Evolutionary conservation across 64 coral and sea anemone genomes (phyloP).

Genomic region (Pocillopora damicornis): DNA sequence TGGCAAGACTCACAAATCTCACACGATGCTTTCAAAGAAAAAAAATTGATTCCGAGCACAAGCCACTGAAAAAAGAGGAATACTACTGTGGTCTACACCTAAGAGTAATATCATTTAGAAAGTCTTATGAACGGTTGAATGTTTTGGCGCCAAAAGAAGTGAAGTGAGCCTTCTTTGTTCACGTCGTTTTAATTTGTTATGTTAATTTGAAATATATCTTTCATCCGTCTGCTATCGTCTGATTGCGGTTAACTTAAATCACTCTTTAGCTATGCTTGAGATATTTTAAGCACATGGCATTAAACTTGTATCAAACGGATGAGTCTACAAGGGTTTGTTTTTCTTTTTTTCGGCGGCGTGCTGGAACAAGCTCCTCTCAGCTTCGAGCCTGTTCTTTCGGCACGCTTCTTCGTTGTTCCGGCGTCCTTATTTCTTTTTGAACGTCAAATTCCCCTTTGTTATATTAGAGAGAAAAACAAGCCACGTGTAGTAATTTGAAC

Average conservation of each 20-base stretch:
- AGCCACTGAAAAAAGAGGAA: no score
- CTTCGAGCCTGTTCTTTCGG: neutral
- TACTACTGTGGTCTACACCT: no score
- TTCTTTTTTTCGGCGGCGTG: neutral
- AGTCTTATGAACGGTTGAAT: neutral
- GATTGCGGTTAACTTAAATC: slow-evolving; percentile 6
- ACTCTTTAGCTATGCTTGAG: neutral
- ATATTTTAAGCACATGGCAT: slow-evolving; percentile 22
- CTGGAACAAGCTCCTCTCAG: neutral
- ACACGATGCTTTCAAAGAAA: no score
- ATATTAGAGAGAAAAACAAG: neutral
- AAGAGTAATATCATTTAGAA: no score
- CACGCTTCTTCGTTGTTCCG: neutral
- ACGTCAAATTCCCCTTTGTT: neutral
- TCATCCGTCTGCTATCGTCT: neutral
- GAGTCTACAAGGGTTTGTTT: neutral
- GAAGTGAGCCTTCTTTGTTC: neutral
- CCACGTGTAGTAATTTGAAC: slow-evolving; percentile 21
- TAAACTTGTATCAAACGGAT: neutral
- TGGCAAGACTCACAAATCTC: no score
- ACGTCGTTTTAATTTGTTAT: neutral
- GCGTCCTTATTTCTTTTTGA: neutral
- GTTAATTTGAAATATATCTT: neutral
- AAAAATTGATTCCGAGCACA: no score
- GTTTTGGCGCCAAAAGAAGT: slow-evolving; percentile 14